These are phyloP conservation scores for Phoenoteleia sp. DNA, from an alignment of 2,888 invertebrate genomes.

Conservation along the genomic window DNA sequence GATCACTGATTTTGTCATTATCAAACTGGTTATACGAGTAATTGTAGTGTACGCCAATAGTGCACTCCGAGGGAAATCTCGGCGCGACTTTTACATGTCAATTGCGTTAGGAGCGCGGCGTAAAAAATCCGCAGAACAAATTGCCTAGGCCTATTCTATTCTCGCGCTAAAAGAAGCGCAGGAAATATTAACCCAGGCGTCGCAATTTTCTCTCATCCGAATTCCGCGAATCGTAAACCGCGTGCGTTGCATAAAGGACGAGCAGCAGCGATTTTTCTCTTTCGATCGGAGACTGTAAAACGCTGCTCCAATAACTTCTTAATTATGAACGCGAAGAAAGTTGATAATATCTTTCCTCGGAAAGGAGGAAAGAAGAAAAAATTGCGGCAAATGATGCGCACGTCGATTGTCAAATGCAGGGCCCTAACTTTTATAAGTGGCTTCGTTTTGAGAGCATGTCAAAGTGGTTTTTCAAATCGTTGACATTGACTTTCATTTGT, in stretches of 20 bases:
- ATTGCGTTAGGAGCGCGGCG: conserved; percentile 5
- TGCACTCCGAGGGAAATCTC: conserved; percentile 50
- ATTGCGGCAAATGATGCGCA: background rate
- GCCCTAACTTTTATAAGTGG: background rate
- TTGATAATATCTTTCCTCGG: background rate
- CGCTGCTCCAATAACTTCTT: conserved; percentile 56
- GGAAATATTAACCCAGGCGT: background rate
- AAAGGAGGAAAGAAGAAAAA: conserved; percentile 9
- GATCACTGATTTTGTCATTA: conserved; percentile 72
- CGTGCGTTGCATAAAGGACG: conserved; percentile 20
- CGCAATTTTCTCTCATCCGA: conserved; percentile 27
- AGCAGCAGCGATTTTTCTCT: background rate
- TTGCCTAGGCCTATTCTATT: too few species aligned
- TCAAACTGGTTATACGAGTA: conserved; percentile 67
- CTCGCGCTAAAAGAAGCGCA: background rate
- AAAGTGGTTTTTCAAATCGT: background rate
- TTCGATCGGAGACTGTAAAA: conserved; percentile 23
- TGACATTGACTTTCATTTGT: too few species aligned
- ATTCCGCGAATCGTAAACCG: conserved; percentile 30
- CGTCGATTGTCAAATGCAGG: background rate
- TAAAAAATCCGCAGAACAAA: conserved; percentile 16
- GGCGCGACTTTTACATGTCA: conserved; percentile 49
- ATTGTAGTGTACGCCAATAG: conserved; percentile 43
- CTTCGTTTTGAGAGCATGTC: background rate
- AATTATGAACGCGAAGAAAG: conserved; percentile 51